Conservation (phyloP, 2,113 vertebrate genomes). For the Sphyrna mokarran region DNA sequence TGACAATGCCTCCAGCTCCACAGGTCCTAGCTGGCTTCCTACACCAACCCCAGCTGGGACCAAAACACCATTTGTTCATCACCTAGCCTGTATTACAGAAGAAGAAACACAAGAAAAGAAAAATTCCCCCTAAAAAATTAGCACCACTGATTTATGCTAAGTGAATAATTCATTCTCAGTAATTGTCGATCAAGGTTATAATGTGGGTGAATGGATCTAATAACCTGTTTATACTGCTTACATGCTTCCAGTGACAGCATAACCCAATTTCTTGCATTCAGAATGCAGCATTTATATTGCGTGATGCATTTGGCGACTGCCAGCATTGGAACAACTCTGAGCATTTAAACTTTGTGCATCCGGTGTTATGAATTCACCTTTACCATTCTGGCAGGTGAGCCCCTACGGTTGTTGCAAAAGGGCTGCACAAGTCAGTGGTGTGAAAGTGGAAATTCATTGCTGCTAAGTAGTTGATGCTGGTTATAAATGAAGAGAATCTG, state of each 20-base stretch:
- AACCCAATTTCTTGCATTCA: neutral
- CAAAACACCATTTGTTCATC: constrained; percentile 31
- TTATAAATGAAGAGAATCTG: neutral
- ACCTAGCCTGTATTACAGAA: neutral
- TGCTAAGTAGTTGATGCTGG: neutral
- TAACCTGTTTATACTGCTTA: neutral
- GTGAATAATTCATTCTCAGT: constrained; percentile 11
- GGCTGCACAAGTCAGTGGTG: neutral
- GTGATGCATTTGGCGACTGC: neutral
- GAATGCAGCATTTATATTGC: neutral
- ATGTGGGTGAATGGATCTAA: neutral
- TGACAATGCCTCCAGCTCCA: constrained; percentile 37
- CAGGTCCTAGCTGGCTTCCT: constrained; percentile 36
- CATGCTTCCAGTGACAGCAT: neutral
- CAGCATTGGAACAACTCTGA: neutral
- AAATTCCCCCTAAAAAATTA: neutral
- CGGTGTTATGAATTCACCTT: neutral
- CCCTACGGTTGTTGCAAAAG: neutral
- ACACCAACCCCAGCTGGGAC: constrained; percentile 33
- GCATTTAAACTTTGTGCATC: neutral
- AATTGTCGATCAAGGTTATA: neutral
- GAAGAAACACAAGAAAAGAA: neutral
- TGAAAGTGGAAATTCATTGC: neutral
- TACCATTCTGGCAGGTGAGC: neutral
- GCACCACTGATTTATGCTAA: neutral